Base-by-base conservation (phyloP, 2,888 invertebrate species). In the Parnassius glacialis region DNA sequence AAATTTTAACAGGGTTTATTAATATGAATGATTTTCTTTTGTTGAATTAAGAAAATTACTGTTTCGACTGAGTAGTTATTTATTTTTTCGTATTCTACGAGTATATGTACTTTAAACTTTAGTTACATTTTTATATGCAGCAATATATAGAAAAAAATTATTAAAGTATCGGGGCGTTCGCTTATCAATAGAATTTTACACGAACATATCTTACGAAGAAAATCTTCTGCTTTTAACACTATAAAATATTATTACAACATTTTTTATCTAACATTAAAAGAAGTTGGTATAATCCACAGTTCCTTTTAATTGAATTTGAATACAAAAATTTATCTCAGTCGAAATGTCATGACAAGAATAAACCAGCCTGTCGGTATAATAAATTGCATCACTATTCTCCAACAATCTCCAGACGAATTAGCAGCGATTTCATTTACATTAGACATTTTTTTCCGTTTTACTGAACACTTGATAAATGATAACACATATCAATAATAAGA, bases 251-350 rank as follows among this genome's bases (percentile, higher is more conserved):
- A 45, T 7, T 12, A 11, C 12, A 45, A 45, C n/a, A 12, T 7
- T 7, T 45, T 48, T 48, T 48, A 2, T 43, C 1, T 0, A 48
- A 10, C 3, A 10, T 13, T 9, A 13, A 45, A 45, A 45, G 12
- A n/a, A n/a, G 12, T 45, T n/a, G 3, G 11, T 7, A 34, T 34
- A n/a, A n/a, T 12, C 12, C n/a, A 11, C n/a, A n/a, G 45, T 45
- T 45, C 45, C 45, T 7, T 45, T 45, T 45, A 45, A 13, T 48
- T 9, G n/a, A 48, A 83, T 84, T 87, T 83, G 77, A 84, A 84
- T 83, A 83, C 71, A 67, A 73, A 71, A 76, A 87, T 87, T 81
- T 84, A 86, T 87, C 82, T 83, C 75, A 73, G 73, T 67, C 70
- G 65, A 66, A 78, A 74, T 76, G 80, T 74, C 79, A 69, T 72